These are phyloP conservation scores for Drosophila asahinai DNA, from an alignment of 1,140 invertebrate genomes.

Conservation along the genomic window DNA sequence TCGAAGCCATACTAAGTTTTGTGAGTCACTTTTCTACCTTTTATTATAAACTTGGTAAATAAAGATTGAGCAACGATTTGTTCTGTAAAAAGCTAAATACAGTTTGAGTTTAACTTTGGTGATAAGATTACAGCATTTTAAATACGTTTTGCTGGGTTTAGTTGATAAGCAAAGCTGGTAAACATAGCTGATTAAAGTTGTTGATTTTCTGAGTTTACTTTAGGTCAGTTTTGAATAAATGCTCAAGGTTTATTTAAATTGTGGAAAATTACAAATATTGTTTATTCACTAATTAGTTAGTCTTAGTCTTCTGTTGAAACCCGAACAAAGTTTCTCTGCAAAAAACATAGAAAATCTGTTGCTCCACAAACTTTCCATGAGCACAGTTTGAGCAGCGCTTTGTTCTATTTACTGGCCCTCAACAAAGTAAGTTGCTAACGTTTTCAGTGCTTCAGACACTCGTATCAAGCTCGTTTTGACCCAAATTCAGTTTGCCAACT, in stretches of 20 bases:
- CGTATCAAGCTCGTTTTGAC: constrained; percentile 27
- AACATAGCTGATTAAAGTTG: not conserved
- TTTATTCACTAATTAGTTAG: not conserved
- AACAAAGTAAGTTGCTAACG: constrained; percentile 37
- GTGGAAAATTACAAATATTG: not conserved
- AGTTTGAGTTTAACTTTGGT: not conserved
- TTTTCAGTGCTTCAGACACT: constrained; percentile 28
- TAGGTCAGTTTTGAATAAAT: constrained; percentile 1
- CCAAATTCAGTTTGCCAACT: constrained; percentile 26
- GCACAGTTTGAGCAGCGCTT: constrained; percentile 44
- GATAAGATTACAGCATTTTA: constrained; percentile 18
- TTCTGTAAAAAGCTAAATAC: not conserved
- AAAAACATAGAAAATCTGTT: constrained; percentile 10
- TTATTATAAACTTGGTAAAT: not conserved
- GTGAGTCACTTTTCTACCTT: not conserved
- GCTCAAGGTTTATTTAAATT: not conserved
- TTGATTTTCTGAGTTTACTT: constrained; percentile 8
- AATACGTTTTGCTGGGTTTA: not conserved
- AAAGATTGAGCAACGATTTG: too few species aligned
- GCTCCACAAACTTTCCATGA: not conserved
- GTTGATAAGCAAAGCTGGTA: constrained; percentile 3
- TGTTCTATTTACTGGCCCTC: constrained; percentile 35
- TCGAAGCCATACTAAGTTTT: not conserved
- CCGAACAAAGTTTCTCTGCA: not conserved
- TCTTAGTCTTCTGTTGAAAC: not conserved